Evolutionary conservation across 2,113 vertebrate species (phyloP), one percentile per base, ranked within the genome.

Genomic region (Istiophorus platypterus): DNA sequence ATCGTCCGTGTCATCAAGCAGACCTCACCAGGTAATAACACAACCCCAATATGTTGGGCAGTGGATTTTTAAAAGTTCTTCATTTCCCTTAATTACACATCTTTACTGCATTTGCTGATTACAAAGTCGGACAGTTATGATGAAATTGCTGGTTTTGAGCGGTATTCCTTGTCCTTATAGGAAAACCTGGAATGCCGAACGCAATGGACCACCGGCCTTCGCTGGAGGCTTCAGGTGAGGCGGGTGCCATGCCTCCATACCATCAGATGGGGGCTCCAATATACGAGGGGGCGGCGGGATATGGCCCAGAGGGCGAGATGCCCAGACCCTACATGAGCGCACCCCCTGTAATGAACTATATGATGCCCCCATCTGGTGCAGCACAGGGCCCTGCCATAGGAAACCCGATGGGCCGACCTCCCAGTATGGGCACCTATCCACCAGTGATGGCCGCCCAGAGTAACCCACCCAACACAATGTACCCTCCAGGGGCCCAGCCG

Each of bases 1-100:
- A 99, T 99, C 14, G 98, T 99, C 20, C 96, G 97, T 1, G 97
- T 99, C 70, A 98, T 99, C 92, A 99, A 99, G 89, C 98, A 99
- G 91, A 99, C 98, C 27, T 99, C 98, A 45, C 97, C 98, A 91
- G 98, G 98, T 99, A 85, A 5, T 9, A 59, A 14, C 2, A n/a
- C 39, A 24, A 13, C 15, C 7, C 37, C 34, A 15, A 7, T 15
- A 13, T 12, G 31, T 12, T 51, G 49, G 18, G 7, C 20, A 22
- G 18, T n/a, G 18, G 51, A n/a, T 52, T 49, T 49, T 42, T 47
- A 37, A 9, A 9, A n/a, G 5, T 1, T 18, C 34, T 37, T 26
- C 9, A 42, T 34, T 78, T 58, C 11, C 68, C 31, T n/a, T 47
- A 8, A 39, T 14, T 2, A 7, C 27, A 29, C 22, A 0, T 7